phyloP scores from a whole-genome alignment of 1,140 invertebrate species.

The Neodiprion virginianus region DNA sequence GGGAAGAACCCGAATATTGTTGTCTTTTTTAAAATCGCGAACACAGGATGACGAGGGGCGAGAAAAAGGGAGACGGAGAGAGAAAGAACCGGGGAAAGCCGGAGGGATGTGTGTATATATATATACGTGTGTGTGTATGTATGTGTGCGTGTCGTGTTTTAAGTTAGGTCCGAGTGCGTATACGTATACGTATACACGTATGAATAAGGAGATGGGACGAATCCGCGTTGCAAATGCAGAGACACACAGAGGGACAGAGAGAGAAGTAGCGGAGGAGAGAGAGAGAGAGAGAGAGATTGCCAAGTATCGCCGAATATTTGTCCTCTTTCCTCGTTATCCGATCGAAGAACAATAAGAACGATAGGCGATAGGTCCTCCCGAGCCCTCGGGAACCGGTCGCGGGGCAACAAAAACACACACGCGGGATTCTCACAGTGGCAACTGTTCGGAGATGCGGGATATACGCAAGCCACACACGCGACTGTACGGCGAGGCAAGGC shows the following conservation, averaged over 20 bases:
- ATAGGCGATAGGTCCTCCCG: neutral
- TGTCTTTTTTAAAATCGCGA: neutral
- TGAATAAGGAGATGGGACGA: conserved; percentile 2
- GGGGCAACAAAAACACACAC: conserved; percentile 6
- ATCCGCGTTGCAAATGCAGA: conserved; percentile 20
- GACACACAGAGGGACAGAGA: conserved; percentile 11
- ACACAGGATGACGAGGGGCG: conserved; percentile 18
- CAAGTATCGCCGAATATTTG: too few relatives aligned
- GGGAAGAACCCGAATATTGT: too few relatives aligned
- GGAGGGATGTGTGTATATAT: too few relatives aligned
- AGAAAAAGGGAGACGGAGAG: neutral
- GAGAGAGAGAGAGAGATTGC: conserved; percentile 6
- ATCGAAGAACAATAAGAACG: conserved; percentile 11
- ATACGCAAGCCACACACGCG: conserved; percentile 4
- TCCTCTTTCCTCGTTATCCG: too few relatives aligned
- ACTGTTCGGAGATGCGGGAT: conserved; percentile 35
- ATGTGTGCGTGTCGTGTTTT: neutral
- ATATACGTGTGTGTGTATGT: neutral
- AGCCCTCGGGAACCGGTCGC: conserved; percentile 1
- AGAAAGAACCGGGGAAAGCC: neutral
- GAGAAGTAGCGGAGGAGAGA: neutral
- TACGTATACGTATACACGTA: conserved; percentile 17
- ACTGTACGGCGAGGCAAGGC: too few relatives aligned
- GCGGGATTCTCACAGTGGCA: conserved; percentile 13
- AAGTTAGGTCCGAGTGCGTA: neutral